Percentiles rank a stretch among this genome's conserved stretches.
Evolutionary conservation across 2,113 vertebrate species (phyloP).

Genomic region (Origma solitaria): DNA sequence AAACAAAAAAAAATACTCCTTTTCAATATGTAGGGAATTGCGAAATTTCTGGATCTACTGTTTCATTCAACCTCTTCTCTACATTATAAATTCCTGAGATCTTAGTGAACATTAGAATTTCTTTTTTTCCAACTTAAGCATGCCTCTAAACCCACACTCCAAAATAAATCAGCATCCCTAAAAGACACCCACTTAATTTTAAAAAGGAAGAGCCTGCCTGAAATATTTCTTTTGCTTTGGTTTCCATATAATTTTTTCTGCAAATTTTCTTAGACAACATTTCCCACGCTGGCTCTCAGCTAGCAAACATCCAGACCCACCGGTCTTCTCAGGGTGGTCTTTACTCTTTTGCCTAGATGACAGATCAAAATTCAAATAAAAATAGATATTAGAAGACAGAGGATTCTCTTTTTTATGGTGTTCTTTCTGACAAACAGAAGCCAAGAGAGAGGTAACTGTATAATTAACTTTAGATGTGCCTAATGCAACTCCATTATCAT

Average conservation of each 20-base stretch:
- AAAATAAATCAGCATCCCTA: neutral
- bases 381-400: neutral
- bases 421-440: slow-evolving; percentile 26
- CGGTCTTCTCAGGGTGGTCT: neutral
- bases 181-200: neutral
- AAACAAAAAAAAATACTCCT: neutral
- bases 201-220: neutral
- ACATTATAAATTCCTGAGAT: neutral
- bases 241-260: neutral
- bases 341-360: neutral
- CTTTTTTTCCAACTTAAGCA: neutral
- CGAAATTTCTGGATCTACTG: neutral
- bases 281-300: neutral
- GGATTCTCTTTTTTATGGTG: neutral
- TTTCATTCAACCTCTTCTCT: neutral
- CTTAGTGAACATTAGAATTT: neutral
- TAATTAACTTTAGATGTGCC: slow-evolving; percentile 57
- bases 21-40: neutral
- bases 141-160: neutral
- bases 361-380: slow-evolving; percentile 14
- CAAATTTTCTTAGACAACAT: neutral
- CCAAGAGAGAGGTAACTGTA: slow-evolving; percentile 4
- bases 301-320: neutral
- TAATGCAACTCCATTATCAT: slow-evolving; percentile 61
- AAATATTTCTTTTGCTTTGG: slow-evolving; percentile 1